Evolutionary conservation across 2,797 vertebrate genomes (phyloP).

Genomic region (Fistularia commersonii): DNA sequence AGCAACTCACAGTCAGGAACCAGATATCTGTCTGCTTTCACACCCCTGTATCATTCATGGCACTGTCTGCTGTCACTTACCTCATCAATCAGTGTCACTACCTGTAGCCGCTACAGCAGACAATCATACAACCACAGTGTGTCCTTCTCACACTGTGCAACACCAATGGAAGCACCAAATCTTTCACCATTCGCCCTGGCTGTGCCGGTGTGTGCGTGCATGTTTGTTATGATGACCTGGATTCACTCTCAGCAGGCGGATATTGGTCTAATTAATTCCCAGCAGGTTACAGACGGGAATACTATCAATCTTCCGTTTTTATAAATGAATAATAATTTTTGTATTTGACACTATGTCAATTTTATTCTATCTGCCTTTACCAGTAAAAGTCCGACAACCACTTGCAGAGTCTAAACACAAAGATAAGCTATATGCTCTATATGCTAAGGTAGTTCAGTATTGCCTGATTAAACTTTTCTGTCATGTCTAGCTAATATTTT

Average conservation of each 20-base stretch:
- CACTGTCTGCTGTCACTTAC: conserved; percentile 5
- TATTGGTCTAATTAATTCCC: conserved; percentile 15
- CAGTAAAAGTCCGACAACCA: no score
- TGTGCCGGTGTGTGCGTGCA: not conserved
- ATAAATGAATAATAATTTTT: conserved; percentile 8
- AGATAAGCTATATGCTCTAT: no score
- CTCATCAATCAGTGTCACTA: conserved; percentile 32
- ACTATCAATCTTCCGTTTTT: conserved; percentile 16
- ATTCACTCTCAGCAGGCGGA: conserved; percentile 18
- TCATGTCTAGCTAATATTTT: no score
- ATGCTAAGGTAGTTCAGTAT: no score
- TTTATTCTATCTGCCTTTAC: no score
- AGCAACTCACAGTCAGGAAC: conserved; percentile 24
- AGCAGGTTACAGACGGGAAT: conserved; percentile 7
- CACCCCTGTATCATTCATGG: conserved; percentile 16
- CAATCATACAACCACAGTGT: conserved; percentile 7
- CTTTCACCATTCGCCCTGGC: not conserved
- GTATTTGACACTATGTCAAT: no score
- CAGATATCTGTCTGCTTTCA: conserved; percentile 29
- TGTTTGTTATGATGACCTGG: conserved; percentile 10
- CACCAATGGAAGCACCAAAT: not conserved
- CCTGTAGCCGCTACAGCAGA: conserved; percentile 2
- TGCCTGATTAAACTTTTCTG: no score
- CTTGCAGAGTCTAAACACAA: not conserved
- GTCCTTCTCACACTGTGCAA: not conserved